Evolutionary conservation across 2,113 vertebrate genomes (phyloP), one percentile per base, ranked within the genome.

Genomic region (Laticauda colubrina): DNA sequence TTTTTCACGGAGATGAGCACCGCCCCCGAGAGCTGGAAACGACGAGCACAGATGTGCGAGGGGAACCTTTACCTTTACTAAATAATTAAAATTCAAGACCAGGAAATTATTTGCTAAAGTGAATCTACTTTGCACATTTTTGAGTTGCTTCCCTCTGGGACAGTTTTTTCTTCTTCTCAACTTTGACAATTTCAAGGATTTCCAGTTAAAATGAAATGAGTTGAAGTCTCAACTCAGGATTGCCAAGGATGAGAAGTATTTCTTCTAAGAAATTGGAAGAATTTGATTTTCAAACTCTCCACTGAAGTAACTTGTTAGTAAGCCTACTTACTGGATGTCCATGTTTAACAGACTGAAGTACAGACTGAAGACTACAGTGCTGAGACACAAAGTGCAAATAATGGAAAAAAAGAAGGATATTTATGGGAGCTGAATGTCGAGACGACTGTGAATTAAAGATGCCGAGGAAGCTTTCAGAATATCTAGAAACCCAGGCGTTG

Each of bases 361-460:
- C 34, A 39, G 34, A 23, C 54, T 88, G 54, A 1, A 34, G 26
- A 26, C 12, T 2, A 54, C 4, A 53, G 0, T 15, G 12, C 14
- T 4, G 48, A 53, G 91, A 91, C 34, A 57, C 61, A 56, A 87
- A 87, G 59, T 51, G 15, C 20, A 81, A 87, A 39, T 0, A 53
- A 90, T 24, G 39, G 21, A 75, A 93, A 11, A 55, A 55, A 87
- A 87, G 34, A 59, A 69, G 61, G 26, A 14, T 69, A n/a, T 69
- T 11, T n/a, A 24, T 21, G 9, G 18, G 26, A 26, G 12, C 10
- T 43, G 53, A 64, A 87, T 64, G 61, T 1, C 5, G 8, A 2
- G 0, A 7, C 12, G 10, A 55, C 15, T 34, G 88, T 51, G 34
- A 85, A 53, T 55, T 12, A 55, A 8, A 4, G 0, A 0, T 51